Base-by-base conservation (phyloP, 2,797 vertebrate species). In the Mus spretus region DNA sequence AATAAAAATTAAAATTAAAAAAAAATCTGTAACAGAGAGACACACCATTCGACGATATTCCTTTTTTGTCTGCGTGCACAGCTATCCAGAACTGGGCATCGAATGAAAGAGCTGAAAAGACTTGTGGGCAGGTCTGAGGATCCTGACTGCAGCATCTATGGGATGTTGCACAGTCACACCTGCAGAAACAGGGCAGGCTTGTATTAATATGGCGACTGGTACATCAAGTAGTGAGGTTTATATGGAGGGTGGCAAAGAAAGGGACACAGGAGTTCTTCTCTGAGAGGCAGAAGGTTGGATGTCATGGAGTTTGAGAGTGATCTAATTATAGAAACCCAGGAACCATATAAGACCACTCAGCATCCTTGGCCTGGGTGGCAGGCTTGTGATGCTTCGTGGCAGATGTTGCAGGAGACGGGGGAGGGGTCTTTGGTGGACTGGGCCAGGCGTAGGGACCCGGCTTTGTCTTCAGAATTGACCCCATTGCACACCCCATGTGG, bases 171-270 rank as follows among this genome's bases (percentile, higher is more conserved):
- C 61, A 50, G 61, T 28, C 67, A 50, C 65, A 44, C n/a, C 74
- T 28, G 19, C 28, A 20, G 50, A 5, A 81, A 79, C 80, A 94
- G 78, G 6, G 63, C 13, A 78, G 75, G 40, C 10, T 87, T 19
- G 4, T 85, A 34, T 89, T 80, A 88, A 92, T 34, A 85, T 70
- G 90, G 85, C 57, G 84, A 20, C 47, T 72, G 93, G 70, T 55
- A n/a, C 44, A 26, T 72, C 17, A 90, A 70, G 20, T 15, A 84
- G 88, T 34, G n/a, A 47, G 67, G 14, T 3, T 78, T 80, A 26
- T n/a, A 1, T 75, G 75, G 34, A 88, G 86, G 53, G 80, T n/a
- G n/a, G n/a, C n/a, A n/a, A n/a, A n/a, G n/a, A n/a, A n/a, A n/a
- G n/a, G n/a, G n/a, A n/a, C n/a, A n/a, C n/a, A 40, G 61, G 44